Percentiles rank a stretch among this genome's conserved stretches.
Evolutionary conservation across 2,797 vertebrate species (phyloP).

Genomic region (Poecile montanus): DNA sequence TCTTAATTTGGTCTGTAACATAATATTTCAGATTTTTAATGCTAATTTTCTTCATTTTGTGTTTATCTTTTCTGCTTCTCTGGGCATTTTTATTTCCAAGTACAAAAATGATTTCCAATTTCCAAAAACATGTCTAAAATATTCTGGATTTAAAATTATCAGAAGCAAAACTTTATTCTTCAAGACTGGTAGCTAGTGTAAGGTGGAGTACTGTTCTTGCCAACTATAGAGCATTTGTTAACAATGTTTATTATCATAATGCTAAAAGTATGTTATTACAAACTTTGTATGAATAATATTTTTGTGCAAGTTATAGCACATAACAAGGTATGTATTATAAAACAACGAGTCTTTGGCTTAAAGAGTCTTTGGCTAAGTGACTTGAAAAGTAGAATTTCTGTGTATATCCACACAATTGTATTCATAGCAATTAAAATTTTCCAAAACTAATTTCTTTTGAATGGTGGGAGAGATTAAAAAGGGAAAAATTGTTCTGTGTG

Average conservation of each 20-base stretch:
- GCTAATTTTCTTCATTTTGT: neutral
- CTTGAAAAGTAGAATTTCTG: slow-evolving; percentile 60
- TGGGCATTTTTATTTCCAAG: neutral
- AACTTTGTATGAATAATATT: slow-evolving; percentile 69
- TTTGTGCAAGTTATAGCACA: slow-evolving; percentile 45
- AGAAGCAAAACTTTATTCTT: slow-evolving; percentile 58
- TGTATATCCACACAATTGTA: slow-evolving; percentile 23
- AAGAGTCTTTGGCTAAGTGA: neutral
- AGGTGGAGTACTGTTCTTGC: slow-evolving; percentile 28
- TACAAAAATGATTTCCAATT: neutral
- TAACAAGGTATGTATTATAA: slow-evolving; percentile 73
- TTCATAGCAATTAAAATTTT: slow-evolving; percentile 39
- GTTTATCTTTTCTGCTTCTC: neutral
- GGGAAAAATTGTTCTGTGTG: neutral
- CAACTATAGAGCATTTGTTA: slow-evolving; percentile 56
- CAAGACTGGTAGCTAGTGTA: slow-evolving; percentile 29
- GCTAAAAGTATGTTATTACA: slow-evolving; percentile 69
- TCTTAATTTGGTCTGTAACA: slow-evolving; percentile 1
- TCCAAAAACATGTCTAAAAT: neutral
- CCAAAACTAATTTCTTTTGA: slow-evolving; percentile 13
- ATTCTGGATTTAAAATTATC: slow-evolving; percentile 26
- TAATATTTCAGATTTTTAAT: neutral
- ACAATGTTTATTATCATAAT: slow-evolving; percentile 76
- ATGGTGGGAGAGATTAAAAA: neutral
- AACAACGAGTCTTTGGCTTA: neutral